These are phyloP conservation scores for Glossophaga mutica DNA, from an alignment of 2,797 vertebrate genomes.

Conservation along the genomic window DNA sequence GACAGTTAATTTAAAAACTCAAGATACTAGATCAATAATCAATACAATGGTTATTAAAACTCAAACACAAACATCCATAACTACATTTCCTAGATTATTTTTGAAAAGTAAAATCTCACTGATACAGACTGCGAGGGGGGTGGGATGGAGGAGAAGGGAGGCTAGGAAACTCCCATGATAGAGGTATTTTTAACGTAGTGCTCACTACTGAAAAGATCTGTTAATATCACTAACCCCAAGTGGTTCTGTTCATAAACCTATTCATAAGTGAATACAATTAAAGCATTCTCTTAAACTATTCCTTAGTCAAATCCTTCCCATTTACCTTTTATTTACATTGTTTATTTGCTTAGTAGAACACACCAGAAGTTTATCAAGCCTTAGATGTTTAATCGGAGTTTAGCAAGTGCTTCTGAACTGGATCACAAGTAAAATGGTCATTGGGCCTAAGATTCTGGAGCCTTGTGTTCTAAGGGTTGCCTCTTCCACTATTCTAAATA, in stretches of 20 bases:
- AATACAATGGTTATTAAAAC: slow-evolving; percentile 14
- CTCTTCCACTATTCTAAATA: neutral
- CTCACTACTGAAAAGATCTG: neutral
- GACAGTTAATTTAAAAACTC: neutral
- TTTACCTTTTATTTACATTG: slow-evolving; percentile 21
- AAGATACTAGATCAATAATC: neutral
- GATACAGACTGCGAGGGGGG: neutral
- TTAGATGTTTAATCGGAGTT: neutral
- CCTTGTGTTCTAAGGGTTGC: neutral
- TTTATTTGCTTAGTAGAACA: neutral
- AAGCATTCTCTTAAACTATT: neutral
- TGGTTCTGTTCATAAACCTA: neutral
- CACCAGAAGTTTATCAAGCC: neutral
- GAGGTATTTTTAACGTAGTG: neutral
- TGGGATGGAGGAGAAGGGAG: neutral
- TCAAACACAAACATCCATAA: neutral
- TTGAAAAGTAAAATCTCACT: slow-evolving; percentile 29
- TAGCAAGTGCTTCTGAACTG: neutral
- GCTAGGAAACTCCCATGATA: neutral
- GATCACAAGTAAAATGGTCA: neutral
- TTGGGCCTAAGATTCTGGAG: neutral
- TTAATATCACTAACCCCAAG: neutral
- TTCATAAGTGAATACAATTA: neutral
- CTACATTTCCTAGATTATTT: neutral
- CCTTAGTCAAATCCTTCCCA: neutral